Base-by-base conservation (phyloP, 2,888 invertebrate species). In the Tetramorium bicarinatum region DNA sequence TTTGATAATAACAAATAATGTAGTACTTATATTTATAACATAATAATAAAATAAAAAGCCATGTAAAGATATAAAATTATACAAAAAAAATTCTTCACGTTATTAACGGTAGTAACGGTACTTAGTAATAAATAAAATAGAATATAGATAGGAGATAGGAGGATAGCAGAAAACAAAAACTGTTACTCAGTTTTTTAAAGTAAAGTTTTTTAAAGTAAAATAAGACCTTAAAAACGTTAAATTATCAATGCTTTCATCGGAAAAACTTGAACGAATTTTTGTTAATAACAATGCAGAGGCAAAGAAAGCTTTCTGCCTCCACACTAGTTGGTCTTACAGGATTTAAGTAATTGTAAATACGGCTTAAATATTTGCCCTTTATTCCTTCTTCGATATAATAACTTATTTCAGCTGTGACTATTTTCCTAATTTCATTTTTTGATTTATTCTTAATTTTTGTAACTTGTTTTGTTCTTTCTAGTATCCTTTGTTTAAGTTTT, bases 401-500 rank as follows among this genome's bases (percentile, higher is more conserved):
- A 29, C 29, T 59, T 6, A 59, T 59, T 59, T 59, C 15, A 25
- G 59, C 59, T 59, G 21, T 59, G 18, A 59, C 29, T 29, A 59
- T 59, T 59, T 59, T 59, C 59, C 18, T 59, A 18, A 59, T 59
- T 59, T 59, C 8, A 7, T 59, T 29, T 59, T 29, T 59, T 59
- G 3, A 59, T 29, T 59, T 59, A 59, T 29, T 59, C 8, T 34
- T 59, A 59, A 59, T 7, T 59, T 59, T 29, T 59, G 18, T 59
- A 59, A 29, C 29, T 59, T 59, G 29, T 29, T 59, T 59, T 59
- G 59, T 29, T 59, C 29, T 59, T 59, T 59, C 29, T 29, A 29
- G 29, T 59, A 59, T 7, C 59, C 59, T 59, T 59, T 59, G 59
- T 59, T 59, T 59, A 59, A 59, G 29, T 59, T 59, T 29, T 59